These are phyloP conservation scores for Anarhynchus alexandrinus DNA, from an alignment of 2,113 vertebrate genomes.

Conservation along the genomic window DNA sequence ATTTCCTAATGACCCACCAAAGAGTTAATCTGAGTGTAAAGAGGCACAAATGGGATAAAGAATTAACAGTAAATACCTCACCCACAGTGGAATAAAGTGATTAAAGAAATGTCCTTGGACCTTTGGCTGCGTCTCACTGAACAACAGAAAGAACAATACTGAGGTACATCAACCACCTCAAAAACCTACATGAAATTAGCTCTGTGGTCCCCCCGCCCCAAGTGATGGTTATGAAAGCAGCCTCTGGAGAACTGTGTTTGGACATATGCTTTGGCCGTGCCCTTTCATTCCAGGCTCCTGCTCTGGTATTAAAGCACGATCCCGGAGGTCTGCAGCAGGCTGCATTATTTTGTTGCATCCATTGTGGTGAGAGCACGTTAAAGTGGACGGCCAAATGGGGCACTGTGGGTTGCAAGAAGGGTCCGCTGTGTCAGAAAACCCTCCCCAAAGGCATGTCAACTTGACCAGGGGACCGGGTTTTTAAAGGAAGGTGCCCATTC, in stretches of 20 bases:
- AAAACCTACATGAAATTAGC: neutral
- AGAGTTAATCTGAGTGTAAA: neutral
- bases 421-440: neutral
- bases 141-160: neutral
- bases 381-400: neutral
- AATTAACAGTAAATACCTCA: neutral
- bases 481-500: neutral
- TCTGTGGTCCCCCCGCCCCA: too few relatives aligned
- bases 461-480: neutral
- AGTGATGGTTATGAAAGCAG: neutral
- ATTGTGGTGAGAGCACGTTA: neutral
- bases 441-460: neutral
- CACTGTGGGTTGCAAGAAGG: neutral
- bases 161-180: neutral
- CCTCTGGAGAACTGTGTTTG: neutral
- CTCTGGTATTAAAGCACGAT: neutral
- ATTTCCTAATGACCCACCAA: neutral
- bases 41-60: neutral
- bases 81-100: neutral
- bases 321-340: neutral
- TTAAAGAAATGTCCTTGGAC: neutral
- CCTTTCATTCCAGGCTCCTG: neutral
- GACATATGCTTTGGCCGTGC: fast-evolving
- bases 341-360: neutral
- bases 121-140: neutral